These are phyloP conservation scores for Antechinus flavipes DNA, from an alignment of 2,113 vertebrate genomes.

Conservation along the genomic window DNA sequence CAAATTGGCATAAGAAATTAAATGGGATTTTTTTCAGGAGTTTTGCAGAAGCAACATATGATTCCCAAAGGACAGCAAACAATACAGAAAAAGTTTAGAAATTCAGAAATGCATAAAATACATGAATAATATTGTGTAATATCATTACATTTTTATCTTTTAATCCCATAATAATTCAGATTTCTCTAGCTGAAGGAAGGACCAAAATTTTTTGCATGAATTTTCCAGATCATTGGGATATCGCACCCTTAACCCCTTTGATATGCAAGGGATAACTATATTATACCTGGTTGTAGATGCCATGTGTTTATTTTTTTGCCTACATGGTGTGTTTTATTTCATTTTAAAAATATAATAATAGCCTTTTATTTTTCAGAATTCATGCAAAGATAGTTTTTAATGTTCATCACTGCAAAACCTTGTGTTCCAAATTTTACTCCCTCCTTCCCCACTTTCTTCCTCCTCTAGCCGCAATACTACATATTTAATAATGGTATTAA, in stretches of 20 bases:
- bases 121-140: not conserved
- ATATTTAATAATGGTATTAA: not conserved
- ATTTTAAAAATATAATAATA: no score
- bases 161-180: not conserved
- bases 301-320: no score
- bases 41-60: not conserved
- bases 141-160: not conserved
- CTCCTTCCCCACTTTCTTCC: no score
- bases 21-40: not conserved
- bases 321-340: no score
- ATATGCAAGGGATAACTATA: not conserved
- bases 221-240: not conserved
- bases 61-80: not conserved
- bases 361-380: no score
- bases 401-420: no score
- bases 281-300: not conserved
- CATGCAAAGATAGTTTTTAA: no score
- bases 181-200: not conserved
- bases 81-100: not conserved
- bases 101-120: not conserved
- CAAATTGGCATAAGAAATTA: not conserved
- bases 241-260: not conserved
- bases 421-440: no score
- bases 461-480: no score
- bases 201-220: not conserved